Evolutionary conservation across 2,888 invertebrate species (phyloP).

Genomic region (Lathronympha strigana): DNA sequence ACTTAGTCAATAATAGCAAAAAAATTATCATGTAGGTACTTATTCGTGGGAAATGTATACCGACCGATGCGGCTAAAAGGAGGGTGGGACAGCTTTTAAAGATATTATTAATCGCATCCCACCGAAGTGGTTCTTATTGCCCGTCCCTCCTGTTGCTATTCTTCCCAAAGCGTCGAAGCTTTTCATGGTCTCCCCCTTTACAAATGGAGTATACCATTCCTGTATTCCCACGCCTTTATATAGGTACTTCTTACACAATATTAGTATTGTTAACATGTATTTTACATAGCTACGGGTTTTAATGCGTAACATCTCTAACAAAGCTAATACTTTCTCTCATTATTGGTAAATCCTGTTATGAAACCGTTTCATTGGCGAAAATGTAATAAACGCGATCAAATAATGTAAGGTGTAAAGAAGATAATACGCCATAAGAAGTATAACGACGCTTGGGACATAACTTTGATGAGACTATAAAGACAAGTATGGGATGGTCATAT

Average conservation of each 20-base stretch:
- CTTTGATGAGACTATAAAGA: conserved; percentile 57
- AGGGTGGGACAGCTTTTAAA: conserved; percentile 43
- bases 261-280: conserved; percentile 23
- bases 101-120: conserved; percentile 47
- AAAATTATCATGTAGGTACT: conserved; percentile 44
- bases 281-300: conserved; percentile 10
- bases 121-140: conserved; percentile 41
- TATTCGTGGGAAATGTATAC: conserved; percentile 42
- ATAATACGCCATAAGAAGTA: conserved; percentile 46
- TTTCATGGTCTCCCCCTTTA: conserved; percentile 29
- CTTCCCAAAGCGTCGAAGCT: no score
- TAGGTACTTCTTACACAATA: conserved; percentile 30
- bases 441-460: conserved; percentile 51
- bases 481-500: conserved; percentile 39
- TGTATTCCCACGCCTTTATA: conserved; percentile 43
- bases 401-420: conserved; percentile 46
- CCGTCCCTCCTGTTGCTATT: conserved; percentile 42
- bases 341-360: conserved; percentile 42
- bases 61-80: conserved; percentile 47
- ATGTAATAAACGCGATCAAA: conserved; percentile 45
- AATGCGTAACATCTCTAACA: conserved; percentile 14
- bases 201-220: conserved; percentile 27
- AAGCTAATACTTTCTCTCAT: conserved; percentile 15
- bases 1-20: conserved; percentile 32
- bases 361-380: conserved; percentile 39